phyloP scores from a whole-genome alignment of 2,888 invertebrate genomes.

The Atrina japonica region DNA sequence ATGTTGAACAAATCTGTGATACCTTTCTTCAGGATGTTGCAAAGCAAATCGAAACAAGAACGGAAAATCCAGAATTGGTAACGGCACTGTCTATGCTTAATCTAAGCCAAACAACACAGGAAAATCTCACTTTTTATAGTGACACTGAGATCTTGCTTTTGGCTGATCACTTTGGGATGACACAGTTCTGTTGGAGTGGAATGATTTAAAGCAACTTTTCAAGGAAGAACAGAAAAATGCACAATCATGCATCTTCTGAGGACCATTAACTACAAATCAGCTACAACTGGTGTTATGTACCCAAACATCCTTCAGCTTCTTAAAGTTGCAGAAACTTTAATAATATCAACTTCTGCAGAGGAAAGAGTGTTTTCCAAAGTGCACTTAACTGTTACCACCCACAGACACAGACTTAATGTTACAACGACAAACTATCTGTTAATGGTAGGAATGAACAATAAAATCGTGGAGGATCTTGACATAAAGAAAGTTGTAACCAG shows the following conservation, averaged over 20 bases:
- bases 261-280: not conserved
- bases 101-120: conserved; percentile 22
- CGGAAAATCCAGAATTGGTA: conserved; percentile 34
- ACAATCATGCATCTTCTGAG: not conserved
- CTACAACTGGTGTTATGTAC: conserved; percentile 21
- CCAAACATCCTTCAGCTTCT: conserved; percentile 34
- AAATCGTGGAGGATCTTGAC: too few species aligned
- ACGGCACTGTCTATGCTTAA: conserved; percentile 19
- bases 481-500: too few species aligned
- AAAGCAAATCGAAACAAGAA: conserved; percentile 18
- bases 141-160: conserved; percentile 22
- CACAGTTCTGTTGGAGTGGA: conserved; percentile 6
- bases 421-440: conserved; percentile 15
- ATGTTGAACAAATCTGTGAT: conserved; percentile 4
- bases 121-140: conserved; percentile 26
- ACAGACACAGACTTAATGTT: conserved; percentile 39
- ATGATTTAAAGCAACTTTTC: conserved; percentile 23
- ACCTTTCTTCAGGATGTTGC: conserved; percentile 10
- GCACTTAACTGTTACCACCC: conserved; percentile 35
- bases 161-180: conserved; percentile 16
- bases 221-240: not conserved
- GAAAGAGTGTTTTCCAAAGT: conserved; percentile 42
- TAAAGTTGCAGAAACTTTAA: conserved; percentile 25
- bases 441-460: too few species aligned
- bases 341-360: conserved; percentile 40